Evolutionary conservation across 2,888 invertebrate genomes (phyloP).

Genomic region (Homarus gammarus): DNA sequence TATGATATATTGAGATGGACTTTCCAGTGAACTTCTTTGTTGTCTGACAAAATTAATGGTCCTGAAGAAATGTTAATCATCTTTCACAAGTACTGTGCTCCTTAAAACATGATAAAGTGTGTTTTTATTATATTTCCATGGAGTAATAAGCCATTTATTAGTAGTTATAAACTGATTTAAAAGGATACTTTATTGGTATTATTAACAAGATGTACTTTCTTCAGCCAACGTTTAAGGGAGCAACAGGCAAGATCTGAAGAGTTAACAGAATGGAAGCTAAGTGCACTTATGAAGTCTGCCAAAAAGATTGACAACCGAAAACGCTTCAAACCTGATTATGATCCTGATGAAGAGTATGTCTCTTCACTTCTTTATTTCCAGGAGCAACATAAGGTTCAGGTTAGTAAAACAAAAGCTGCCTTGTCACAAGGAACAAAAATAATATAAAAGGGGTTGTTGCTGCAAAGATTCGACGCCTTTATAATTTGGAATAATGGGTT

Average conservation of each 20-base stretch:
- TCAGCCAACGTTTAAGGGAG: constrained; percentile 66
- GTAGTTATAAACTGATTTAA: too few relatives aligned
- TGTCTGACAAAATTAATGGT: too few relatives aligned
- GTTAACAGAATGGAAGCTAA: constrained; percentile 64
- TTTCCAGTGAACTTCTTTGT: too few relatives aligned
- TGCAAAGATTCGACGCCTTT: background rate
- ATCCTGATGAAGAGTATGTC: constrained; percentile 68
- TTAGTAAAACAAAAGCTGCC: constrained; percentile 16
- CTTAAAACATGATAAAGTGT: too few relatives aligned
- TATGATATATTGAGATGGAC: too few relatives aligned
- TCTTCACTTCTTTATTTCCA: constrained; percentile 54
- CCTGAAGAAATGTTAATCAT: too few relatives aligned
- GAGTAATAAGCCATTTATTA: too few relatives aligned
- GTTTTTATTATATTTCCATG: too few relatives aligned
- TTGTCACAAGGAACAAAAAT: too few relatives aligned
- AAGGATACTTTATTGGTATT: too few relatives aligned
- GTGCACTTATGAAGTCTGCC: constrained; percentile 46
- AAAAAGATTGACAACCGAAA: constrained; percentile 48
- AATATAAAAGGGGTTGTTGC: too few relatives aligned
- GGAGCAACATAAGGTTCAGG: constrained; percentile 59
- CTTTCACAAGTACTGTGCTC: background rate
- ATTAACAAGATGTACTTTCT: too few relatives aligned
- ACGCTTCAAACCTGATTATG: constrained; percentile 49
- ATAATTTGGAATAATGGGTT: background rate
- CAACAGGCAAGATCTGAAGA: constrained; percentile 59